Percentiles rank a stretch among this genome's conserved stretches.
Evolutionary conservation across 2,888 invertebrate genomes (phyloP).

Genomic region (Synanthedon myopaeformis): DNA sequence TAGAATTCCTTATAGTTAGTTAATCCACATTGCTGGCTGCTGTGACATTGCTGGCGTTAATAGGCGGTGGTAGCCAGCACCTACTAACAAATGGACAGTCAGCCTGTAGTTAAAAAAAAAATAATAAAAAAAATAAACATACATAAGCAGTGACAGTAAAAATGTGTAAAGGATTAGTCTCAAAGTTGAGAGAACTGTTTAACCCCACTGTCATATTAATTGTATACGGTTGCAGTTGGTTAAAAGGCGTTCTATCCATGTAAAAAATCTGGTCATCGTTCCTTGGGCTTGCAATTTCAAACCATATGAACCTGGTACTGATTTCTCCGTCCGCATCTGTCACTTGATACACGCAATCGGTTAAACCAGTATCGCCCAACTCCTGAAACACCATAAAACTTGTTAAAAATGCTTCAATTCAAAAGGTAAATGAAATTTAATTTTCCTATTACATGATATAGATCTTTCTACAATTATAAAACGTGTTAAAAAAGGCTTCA

Average conservation of each 20-base stretch:
- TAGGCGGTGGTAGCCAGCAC: too few relatives aligned
- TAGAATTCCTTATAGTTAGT: too few relatives aligned
- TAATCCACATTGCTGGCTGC: too few relatives aligned
- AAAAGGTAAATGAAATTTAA: too few relatives aligned
- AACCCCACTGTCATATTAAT: slow-evolving; percentile 46
- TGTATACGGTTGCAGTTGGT: slow-evolving; percentile 23
- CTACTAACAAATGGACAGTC: too few relatives aligned
- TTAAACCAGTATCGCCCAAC: slow-evolving; percentile 36
- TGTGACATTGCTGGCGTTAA: too few relatives aligned
- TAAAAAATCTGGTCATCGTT: slow-evolving; percentile 44
- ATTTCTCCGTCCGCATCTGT: slow-evolving; percentile 50
- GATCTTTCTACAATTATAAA: too few relatives aligned
- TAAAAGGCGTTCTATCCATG: slow-evolving; percentile 27
- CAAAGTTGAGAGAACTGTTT: slow-evolving; percentile 44
- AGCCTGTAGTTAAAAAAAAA: neutral
- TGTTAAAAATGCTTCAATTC: neutral
- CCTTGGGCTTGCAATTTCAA: slow-evolving; percentile 43
- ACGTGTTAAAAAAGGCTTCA: too few relatives aligned
- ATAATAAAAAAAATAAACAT: slow-evolving; percentile 19
- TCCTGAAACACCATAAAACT: slow-evolving; percentile 30
- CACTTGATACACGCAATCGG: slow-evolving; percentile 48
- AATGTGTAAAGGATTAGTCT: slow-evolving; percentile 62
- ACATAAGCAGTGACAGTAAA: slow-evolving; percentile 68
- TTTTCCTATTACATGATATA: too few relatives aligned
- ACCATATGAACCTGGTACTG: slow-evolving; percentile 51